These are phyloP conservation scores for Zaprionus nigranus DNA, from an alignment of 1,140 invertebrate genomes.

Conservation along the genomic window DNA sequence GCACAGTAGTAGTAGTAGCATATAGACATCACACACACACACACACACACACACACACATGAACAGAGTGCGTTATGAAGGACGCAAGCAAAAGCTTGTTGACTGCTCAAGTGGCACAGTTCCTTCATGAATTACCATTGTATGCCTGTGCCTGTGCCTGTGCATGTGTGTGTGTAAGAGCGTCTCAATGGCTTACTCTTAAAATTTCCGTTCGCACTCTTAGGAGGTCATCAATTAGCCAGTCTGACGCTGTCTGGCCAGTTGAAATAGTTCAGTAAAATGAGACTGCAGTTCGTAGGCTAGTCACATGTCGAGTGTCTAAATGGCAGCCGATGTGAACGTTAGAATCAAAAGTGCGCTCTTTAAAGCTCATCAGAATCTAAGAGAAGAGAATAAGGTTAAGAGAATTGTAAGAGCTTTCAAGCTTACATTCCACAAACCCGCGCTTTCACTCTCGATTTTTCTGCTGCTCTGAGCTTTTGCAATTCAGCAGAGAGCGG, in stretches of 20 bases:
- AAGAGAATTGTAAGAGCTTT: constrained; percentile 15
- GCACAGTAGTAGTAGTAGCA: constrained; percentile 13
- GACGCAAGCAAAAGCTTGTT: constrained; percentile 73
- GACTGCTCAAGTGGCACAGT: constrained; percentile 73
- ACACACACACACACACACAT: constrained; percentile 6
- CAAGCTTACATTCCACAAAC: constrained; percentile 15
- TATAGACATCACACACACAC: constrained; percentile 14
- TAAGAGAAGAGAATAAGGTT: constrained; percentile 13
- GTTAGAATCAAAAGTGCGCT: constrained; percentile 7
- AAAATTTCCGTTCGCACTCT: constrained; percentile 23
- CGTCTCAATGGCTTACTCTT: constrained; percentile 46
- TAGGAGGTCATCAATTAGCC: constrained; percentile 56
- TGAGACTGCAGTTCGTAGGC: background rate
- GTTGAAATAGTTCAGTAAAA: constrained; percentile 22
- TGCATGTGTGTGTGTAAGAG: constrained; percentile 1
- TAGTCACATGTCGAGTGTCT: constrained; percentile 13
- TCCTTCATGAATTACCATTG: constrained; percentile 45
- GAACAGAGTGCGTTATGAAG: constrained; percentile 49
- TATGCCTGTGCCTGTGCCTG: background rate
- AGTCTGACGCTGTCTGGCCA: constrained; percentile 28
- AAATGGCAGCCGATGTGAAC: constrained; percentile 2
- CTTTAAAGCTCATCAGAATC: constrained; percentile 27
- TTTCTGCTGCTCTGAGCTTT: constrained; percentile 1
- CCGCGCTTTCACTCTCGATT: background rate
- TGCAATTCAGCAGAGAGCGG: constrained; percentile 30